Conservation (phyloP, 2,888 invertebrate species). For the Sphaerophoria taeniata region DNA sequence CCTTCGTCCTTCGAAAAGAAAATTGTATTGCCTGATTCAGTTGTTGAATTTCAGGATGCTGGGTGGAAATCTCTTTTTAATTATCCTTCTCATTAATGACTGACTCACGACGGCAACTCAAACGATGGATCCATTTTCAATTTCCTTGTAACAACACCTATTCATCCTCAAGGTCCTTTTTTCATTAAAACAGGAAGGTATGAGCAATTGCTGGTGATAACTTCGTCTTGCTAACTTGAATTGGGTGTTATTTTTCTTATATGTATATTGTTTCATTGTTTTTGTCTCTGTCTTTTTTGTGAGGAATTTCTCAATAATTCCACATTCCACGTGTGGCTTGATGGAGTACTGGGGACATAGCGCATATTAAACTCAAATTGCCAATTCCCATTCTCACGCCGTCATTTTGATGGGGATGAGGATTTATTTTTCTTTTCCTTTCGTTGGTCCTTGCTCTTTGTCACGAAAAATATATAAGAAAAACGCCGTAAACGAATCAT, state of each 20-base stretch:
- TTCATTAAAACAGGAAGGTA: not conserved
- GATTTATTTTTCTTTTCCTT: not conserved
- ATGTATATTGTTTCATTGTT: constrained; percentile 48
- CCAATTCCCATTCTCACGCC: constrained; percentile 33
- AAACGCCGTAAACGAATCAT: constrained; percentile 36
- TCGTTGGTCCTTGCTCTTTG: constrained; percentile 31
- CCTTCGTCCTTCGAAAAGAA: constrained; percentile 5
- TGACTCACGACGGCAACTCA: not conserved
- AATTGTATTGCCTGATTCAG: constrained; percentile 35
- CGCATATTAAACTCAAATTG: constrained; percentile 51
- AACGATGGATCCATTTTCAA: constrained; percentile 1
- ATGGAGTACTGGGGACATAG: not conserved
- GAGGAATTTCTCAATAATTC: not conserved
- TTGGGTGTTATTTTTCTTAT: constrained; percentile 6
- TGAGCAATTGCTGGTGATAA: constrained; percentile 10
- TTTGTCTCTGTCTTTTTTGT: constrained; percentile 37
- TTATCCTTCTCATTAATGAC: constrained; percentile 59
- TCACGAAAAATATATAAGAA: constrained; percentile 1
- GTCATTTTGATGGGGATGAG: constrained; percentile 1
- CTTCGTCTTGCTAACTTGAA: constrained; percentile 17
- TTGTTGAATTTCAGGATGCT: constrained; percentile 34
- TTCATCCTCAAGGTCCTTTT: not conserved
- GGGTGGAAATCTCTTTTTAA: constrained; percentile 55
- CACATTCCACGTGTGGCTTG: not conserved
- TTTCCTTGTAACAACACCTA: not conserved